Percentiles rank a stretch among this genome's conserved stretches.
Conservation (phyloP, 2,113 vertebrate species). For the Vombatus ursinus region DNA sequence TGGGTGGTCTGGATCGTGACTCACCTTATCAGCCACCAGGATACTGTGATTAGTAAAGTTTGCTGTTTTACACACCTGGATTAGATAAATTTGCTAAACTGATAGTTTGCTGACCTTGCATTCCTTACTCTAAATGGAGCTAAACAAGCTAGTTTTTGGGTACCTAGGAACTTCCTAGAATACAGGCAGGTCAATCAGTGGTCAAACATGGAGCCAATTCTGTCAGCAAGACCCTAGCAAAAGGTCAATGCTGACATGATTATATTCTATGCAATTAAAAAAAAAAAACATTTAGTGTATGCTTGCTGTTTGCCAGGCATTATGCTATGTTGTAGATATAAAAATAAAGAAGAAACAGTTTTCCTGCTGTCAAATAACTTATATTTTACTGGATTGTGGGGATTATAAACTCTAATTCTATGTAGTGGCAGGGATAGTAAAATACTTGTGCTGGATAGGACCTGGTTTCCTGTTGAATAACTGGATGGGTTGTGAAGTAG, state of each 20-base stretch:
- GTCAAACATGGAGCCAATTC: background rate
- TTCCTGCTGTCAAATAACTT: background rate
- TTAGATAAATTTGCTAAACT: background rate
- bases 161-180: background rate
- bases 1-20: background rate
- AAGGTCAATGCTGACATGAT: background rate
- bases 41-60: background rate
- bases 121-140: background rate
- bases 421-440: background rate
- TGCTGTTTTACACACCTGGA: background rate
- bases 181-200: background rate
- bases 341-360: background rate
- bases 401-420: background rate
- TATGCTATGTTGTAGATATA: background rate
- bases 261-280: background rate
- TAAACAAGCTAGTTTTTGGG: background rate
- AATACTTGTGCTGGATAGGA: too few relatives aligned
- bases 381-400: background rate
- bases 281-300: background rate
- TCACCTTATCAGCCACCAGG: background rate
- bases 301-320: background rate
- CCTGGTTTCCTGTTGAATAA: background rate
- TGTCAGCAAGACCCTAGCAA: background rate
- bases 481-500: background rate
- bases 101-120: background rate